Conservation (phyloP, 2,113 vertebrate genomes). For the Alosa alosa region DNA sequence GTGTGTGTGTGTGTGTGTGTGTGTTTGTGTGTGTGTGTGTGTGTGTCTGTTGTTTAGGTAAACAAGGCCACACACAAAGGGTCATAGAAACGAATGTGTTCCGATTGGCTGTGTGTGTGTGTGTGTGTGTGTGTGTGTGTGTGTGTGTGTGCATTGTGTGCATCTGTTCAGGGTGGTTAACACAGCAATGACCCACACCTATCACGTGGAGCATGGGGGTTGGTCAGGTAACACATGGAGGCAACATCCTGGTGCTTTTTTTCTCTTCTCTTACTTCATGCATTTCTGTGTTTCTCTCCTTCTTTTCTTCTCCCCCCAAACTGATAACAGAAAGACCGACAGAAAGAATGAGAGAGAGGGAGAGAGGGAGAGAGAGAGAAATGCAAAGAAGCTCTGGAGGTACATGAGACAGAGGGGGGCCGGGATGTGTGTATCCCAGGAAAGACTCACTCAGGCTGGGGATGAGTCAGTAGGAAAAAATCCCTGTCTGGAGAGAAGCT, state of each 20-base stretch:
- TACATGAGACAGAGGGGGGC: conserved; percentile 31
- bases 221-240: conserved; percentile 11
- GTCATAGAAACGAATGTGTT: conserved; percentile 35
- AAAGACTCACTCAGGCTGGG: conserved; percentile 35
- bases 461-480: conserved; percentile 52
- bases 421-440: conserved; percentile 40
- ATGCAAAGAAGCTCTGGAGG: not conserved
- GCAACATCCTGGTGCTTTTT: not conserved
- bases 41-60: conserved; percentile 55
- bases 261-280: not conserved
- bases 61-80: conserved; percentile 61
- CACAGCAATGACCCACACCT: conserved; percentile 57
- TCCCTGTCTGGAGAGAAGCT: conserved; percentile 25
- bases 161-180: conserved; percentile 41
- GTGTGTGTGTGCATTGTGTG: conserved; percentile 5
- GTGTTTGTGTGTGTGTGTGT: not conserved
- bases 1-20: not conserved
- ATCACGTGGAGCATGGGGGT: conserved; percentile 24
- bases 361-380: conserved; percentile 28
- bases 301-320: not conserved
- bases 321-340: not conserved
- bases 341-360: not conserved
- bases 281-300: not conserved
- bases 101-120: conserved; percentile 20
- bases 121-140: conserved; percentile 45